Evolutionary conservation across 2,888 invertebrate species (phyloP).

Genomic region (Lasioglossum marginatum): DNA sequence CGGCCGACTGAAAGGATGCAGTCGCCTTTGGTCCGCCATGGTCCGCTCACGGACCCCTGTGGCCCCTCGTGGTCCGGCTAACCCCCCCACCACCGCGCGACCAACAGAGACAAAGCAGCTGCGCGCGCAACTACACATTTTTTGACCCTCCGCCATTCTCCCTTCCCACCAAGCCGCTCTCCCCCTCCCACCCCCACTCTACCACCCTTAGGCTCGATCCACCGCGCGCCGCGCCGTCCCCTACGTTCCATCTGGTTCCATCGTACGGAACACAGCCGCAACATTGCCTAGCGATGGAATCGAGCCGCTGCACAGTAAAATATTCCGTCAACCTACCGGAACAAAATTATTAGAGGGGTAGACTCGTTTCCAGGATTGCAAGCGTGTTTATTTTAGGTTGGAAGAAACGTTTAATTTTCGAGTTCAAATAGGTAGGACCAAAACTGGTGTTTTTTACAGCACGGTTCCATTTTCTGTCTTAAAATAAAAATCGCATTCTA

Average conservation of each 20-base stretch:
- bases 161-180: conserved; percentile 37
- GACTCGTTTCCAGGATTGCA: too few species aligned
- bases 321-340: not conserved
- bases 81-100: conserved; percentile 61
- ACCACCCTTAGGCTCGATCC: conserved; percentile 72
- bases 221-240: conserved; percentile 31
- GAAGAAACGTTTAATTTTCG: too few species aligned
- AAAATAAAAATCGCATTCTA: too few species aligned
- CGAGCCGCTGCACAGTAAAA: not conserved
- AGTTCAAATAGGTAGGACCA: too few species aligned
- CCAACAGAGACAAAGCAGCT: conserved; percentile 82
- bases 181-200: conserved; percentile 53
- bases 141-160: conserved; percentile 72
- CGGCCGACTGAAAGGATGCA: conserved; percentile 84
- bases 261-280: conserved; percentile 29
- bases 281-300: conserved; percentile 43
- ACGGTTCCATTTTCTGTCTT: too few species aligned
- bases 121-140: conserved; percentile 83
- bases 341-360: not conserved
- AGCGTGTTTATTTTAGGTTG: too few species aligned
- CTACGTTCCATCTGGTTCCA: conserved; percentile 18
- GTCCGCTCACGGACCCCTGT: conserved; percentile 78
- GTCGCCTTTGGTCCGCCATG: conserved; percentile 82
- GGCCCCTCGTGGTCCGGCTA: conserved; percentile 78
- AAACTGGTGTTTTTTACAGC: too few species aligned